Conservation (phyloP, 2,113 vertebrate species). For the Sialia sialis region DNA sequence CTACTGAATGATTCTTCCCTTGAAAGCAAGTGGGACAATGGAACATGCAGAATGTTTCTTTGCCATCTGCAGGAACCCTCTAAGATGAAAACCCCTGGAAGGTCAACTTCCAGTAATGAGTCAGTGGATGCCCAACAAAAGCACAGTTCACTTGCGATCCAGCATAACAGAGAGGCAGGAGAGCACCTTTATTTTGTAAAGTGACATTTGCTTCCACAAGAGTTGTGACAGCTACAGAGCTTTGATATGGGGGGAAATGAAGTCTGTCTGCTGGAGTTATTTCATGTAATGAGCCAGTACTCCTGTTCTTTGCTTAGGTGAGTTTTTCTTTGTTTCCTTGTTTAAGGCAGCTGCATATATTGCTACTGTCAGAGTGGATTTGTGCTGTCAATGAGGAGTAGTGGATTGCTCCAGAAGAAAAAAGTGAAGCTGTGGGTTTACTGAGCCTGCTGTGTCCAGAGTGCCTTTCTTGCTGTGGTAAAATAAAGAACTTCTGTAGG, state of each 20-base stretch:
- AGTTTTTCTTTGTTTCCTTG: slow-evolving; percentile 31
- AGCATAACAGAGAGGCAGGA: not conserved
- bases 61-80: not conserved
- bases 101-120: not conserved
- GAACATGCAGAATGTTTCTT: not conserved
- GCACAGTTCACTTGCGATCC: slow-evolving; percentile 2
- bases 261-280: slow-evolving; percentile 14
- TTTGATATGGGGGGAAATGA: not conserved
- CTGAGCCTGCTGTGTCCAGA: slow-evolving; percentile 66
- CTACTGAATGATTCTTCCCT: slow-evolving; percentile 16
- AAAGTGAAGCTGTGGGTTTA: slow-evolving; percentile 51
- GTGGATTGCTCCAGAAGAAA: slow-evolving; percentile 13
- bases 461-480: slow-evolving; percentile 76
- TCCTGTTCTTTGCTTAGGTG: not conserved
- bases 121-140: not conserved
- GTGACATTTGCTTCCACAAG: not conserved
- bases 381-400: slow-evolving; percentile 32
- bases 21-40: not conserved
- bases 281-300: slow-evolving; percentile 32
- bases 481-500: slow-evolving; percentile 58
- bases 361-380: slow-evolving; percentile 47
- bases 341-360: slow-evolving; percentile 49
- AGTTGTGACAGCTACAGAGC: not conserved
- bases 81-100: not conserved
- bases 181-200: slow-evolving; percentile 20